Conservation (phyloP, 2,797 vertebrate species). For the Botia almorhae region DNA sequence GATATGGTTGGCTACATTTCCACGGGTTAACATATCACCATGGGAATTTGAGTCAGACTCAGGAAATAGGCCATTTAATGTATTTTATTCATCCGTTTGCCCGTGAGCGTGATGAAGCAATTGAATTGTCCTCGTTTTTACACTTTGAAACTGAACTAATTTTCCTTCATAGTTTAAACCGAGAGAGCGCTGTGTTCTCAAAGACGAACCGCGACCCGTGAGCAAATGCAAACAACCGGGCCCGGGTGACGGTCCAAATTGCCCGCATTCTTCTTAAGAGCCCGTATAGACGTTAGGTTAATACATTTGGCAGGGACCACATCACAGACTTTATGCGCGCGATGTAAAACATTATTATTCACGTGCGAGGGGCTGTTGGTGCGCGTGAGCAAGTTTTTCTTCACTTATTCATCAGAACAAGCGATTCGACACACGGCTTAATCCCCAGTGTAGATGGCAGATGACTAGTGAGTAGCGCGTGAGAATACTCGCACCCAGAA, state of each 20-base stretch:
- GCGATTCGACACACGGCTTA: slow-evolving; percentile 89
- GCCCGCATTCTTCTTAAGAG: slow-evolving; percentile 77
- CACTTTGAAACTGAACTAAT: slow-evolving; percentile 72
- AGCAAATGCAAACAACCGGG: slow-evolving; percentile 83
- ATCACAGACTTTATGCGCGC: slow-evolving; percentile 73
- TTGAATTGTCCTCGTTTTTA: slow-evolving; percentile 54
- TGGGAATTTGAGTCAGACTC: slow-evolving; percentile 39
- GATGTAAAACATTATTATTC: slow-evolving; percentile 88
- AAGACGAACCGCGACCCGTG: slow-evolving; percentile 77
- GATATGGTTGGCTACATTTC: slow-evolving; percentile 50
- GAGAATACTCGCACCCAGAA: slow-evolving; percentile 65
- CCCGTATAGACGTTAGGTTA: slow-evolving; percentile 74
- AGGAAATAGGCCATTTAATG: slow-evolving; percentile 56
- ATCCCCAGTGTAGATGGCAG: slow-evolving; percentile 50
- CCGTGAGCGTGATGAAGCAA: slow-evolving; percentile 42
- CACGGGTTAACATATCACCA: slow-evolving; percentile 45
- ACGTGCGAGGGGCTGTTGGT: slow-evolving; percentile 85
- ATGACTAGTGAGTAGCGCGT: slow-evolving; percentile 77
- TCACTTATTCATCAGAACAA: slow-evolving; percentile 90
- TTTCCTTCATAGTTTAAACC: slow-evolving; percentile 78
- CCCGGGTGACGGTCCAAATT: slow-evolving; percentile 81
- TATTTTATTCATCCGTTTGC: slow-evolving; percentile 51
- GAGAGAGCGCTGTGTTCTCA: slow-evolving; percentile 64
- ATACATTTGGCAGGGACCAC: slow-evolving; percentile 66
- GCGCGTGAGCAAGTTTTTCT: slow-evolving; percentile 83